Evolutionary conservation across 2,888 invertebrate genomes (phyloP).

Genomic region (Idaea dimidiata): DNA sequence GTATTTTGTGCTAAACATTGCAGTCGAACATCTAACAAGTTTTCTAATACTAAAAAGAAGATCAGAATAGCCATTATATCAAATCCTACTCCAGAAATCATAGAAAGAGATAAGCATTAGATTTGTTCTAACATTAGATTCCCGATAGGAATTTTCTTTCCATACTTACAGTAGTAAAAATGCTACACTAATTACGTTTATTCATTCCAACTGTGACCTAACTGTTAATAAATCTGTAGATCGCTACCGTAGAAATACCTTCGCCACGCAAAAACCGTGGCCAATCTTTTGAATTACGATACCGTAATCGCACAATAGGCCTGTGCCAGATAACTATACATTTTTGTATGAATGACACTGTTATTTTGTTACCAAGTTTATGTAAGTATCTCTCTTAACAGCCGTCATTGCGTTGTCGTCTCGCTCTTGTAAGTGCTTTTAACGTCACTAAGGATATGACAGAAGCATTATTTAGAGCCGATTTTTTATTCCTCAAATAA

Average conservation of each 20-base stretch:
- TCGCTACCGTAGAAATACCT: constrained; percentile 9
- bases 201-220: constrained; percentile 9
- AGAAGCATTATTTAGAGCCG: no score
- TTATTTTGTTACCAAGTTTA: constrained; percentile 7
- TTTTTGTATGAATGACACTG: constrained; percentile 2
- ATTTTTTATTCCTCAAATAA: no score
- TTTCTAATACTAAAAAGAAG: no score
- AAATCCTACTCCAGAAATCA: not conserved
- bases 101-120: not conserved
- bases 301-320: constrained; percentile 6
- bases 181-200: constrained; percentile 17
- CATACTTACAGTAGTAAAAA: constrained; percentile 19
- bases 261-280: constrained; percentile 15
- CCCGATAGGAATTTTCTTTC: constrained; percentile 7
- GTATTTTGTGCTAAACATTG: no score
- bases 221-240: constrained; percentile 11
- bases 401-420: not conserved
- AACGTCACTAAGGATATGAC: no score
- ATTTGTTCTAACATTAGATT: not conserved
- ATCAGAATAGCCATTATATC: no score
- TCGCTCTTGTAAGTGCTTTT: not conserved
- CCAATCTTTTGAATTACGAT: constrained; percentile 9
- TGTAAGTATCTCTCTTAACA: not conserved
- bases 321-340: constrained; percentile 1
- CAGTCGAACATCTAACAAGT: no score